Evolutionary conservation across 2,113 vertebrate species (phyloP), one percentile per base, ranked within the genome.

Genomic region (Talpa occidentalis): DNA sequence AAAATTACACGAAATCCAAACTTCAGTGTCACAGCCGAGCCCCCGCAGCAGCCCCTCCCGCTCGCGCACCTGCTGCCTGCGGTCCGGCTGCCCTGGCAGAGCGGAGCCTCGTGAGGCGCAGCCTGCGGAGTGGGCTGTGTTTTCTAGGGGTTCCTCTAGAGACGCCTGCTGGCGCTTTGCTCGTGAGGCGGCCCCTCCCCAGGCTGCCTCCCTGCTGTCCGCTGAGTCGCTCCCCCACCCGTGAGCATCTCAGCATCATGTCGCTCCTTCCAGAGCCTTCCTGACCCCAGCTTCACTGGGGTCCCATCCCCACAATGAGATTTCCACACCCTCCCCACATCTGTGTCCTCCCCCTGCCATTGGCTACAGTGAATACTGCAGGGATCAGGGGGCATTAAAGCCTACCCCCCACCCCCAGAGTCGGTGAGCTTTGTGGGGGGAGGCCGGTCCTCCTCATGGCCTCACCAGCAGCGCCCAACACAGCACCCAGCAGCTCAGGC

Each of bases 401-500:
- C n/a, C n/a, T 35, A 56, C 22, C 22, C 52, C 9, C 40, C 35
- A 30, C 72, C 49, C 24, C 14, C 19, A 0, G 2, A 9, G 35
- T 21, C 26, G 3, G 10, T 12, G 26, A 47, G 28, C 0, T 32
- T 24, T 47, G 28, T 3, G 30, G 28, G 15, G 37, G 19, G 10
- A 26, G 4, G 28, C 19, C 0, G 1, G 3, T 24, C 69, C 0
- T 30, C 24, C 21, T 26, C 5, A 3, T 16, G 2, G 0, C 56
- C 2, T 59, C 44, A 10, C 44, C 9, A 6, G 40, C 15, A 66
- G 19, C 2, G 32, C 15, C 42, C 19, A 66, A 11, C 12, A 6
- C 2, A 42, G 21, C 30, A n/a, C 14, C 17, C n/a, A 49, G 24
- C 4, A 19, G 3, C 47, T 70, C 62, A 4, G 12, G 10, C 64